These are phyloP conservation scores for Drosophila chauvacae DNA, from an alignment of 1,140 invertebrate genomes.

Conservation along the genomic window DNA sequence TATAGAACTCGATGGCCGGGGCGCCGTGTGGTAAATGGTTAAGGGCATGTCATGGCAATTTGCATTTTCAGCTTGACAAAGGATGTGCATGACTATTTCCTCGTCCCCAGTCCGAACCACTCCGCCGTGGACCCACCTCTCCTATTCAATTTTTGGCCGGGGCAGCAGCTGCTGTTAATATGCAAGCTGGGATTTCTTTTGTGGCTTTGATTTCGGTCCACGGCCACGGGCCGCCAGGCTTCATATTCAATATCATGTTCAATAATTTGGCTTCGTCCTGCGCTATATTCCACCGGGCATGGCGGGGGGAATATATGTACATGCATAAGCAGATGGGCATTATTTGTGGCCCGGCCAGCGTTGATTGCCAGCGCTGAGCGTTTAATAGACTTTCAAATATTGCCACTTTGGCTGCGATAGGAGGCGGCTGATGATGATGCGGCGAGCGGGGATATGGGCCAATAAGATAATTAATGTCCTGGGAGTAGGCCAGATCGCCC, in stretches of 20 bases:
- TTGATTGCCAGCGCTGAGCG: conserved; percentile 64
- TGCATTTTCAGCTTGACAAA: conserved; percentile 82
- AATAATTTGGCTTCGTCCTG: conserved; percentile 52
- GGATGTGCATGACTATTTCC: conserved; percentile 69
- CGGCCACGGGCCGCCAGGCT: conserved; percentile 4
- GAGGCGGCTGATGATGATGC: conserved; percentile 1
- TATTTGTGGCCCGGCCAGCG: conserved; percentile 26
- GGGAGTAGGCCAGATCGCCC: conserved; percentile 38
- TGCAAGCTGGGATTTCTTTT: conserved; percentile 82
- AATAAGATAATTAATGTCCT: conserved; percentile 80
- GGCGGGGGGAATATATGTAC: conserved; percentile 1
- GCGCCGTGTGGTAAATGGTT: conserved; percentile 76
- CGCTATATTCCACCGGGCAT: neutral
- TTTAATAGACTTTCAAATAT: conserved; percentile 83
- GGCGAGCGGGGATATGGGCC: conserved; percentile 46
- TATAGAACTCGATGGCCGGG: conserved; percentile 40
- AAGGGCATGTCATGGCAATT: conserved; percentile 82
- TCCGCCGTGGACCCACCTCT: conserved; percentile 16
- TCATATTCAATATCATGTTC: conserved; percentile 80
- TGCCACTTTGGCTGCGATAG: conserved; percentile 61
- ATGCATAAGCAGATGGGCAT: conserved; percentile 46
- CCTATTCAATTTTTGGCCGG: conserved; percentile 55
- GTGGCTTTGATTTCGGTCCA: conserved; percentile 74
- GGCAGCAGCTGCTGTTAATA: conserved; percentile 78
- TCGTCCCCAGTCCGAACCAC: neutral